Evolutionary conservation across 2,888 invertebrate genomes (phyloP), one percentile per base, ranked within the genome.

Genomic region (Trissoscelio sp.): DNA sequence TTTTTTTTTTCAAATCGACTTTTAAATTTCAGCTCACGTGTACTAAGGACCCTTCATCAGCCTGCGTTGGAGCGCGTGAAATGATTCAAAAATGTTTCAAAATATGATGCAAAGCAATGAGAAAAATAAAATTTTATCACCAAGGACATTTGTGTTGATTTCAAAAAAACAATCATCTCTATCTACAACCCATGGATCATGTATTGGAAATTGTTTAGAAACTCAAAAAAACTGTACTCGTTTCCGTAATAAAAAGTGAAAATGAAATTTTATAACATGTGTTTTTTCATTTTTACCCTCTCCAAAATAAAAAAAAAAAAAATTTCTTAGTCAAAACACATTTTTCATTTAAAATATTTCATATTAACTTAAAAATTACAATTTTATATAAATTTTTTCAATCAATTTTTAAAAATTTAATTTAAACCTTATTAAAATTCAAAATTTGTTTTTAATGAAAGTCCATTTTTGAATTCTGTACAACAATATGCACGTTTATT

Each of bases 1-100:
- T 55, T 70, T 73, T 44, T 79, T 60, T 73, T 46, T 44, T 12
- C 28, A 70, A 69, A 48, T 58, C 9, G 22, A 7, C 22, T 70
- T 84, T 86, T 83, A 83, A 28, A 60, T 87, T 91, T 64, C 90
- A 91, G 91, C 91, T 86, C 88, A 89, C 86, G 88, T 84, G 86
- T 86, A 87, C 87, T 91, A 91, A 89, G 89, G 88, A 88, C 87
- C 83, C 82, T 78, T 82, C 84, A 83, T 81, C 87, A 84, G 75
- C 86, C 86, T 84, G 79, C 69, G 83, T 83, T n/a, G 87, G 86
- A 88, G 85, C 79, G 84, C 85, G 85, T 84, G 84, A 87, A 83
- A 81, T 83, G 70, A 82, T 81, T 84, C 53, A 57, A 72, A 66
- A 58, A 57, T 64, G 18, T 72, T 28, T 6, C 6, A 58, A 51